Base-by-base conservation (phyloP, 2,888 invertebrate genomes). In the Chaitophorus viminalis region DNA sequence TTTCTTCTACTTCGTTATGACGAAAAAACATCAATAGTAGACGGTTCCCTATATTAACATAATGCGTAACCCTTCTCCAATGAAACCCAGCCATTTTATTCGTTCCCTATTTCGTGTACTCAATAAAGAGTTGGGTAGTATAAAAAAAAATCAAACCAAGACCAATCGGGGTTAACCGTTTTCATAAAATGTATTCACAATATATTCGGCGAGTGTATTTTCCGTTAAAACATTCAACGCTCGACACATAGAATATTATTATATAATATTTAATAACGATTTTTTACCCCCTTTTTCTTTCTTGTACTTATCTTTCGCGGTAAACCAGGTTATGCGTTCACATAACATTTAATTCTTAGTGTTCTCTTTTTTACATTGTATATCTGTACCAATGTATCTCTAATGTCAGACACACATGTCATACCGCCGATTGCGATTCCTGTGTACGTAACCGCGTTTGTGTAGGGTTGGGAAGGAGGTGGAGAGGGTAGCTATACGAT, bases 371-470 rank as follows among this genome's bases (percentile, higher is more conserved):
- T 65, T 74, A 46, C 39, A 81, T 87, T 74, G 79, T 81, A 74
- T 81, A 78, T 86, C 78, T 78, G 52, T 72, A 21, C 54, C 86
- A 86, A 39, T 86, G 79, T 81, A 81, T 87, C 87, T 79, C 75
- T 74, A 31, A 81, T 46, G 87, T 75, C 81, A 81, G 81, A 36
- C 87, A 36, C 87, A 87, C 87, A 81, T 87, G 87, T 87, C 87
- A 87, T 81, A 79, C 79, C 87, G 81, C 79, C 87, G 81, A 79
- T 87, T 87, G 87, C 74, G 87, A 87, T 87, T 87, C 60, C 74
- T 36, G 33, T 25, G 74, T 60, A 54, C 29, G 25, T 60, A 60
- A 79, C 79, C 11, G 68, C 25, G 76, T 68, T 9, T 39, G 46
- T 65, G 76, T 60, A 36, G 21, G 83, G 31, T 60, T 11, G 74